phyloP scores from a whole-genome alignment of 92 coral and sea anemone genomes.

The Pocillopora grandis region DNA sequence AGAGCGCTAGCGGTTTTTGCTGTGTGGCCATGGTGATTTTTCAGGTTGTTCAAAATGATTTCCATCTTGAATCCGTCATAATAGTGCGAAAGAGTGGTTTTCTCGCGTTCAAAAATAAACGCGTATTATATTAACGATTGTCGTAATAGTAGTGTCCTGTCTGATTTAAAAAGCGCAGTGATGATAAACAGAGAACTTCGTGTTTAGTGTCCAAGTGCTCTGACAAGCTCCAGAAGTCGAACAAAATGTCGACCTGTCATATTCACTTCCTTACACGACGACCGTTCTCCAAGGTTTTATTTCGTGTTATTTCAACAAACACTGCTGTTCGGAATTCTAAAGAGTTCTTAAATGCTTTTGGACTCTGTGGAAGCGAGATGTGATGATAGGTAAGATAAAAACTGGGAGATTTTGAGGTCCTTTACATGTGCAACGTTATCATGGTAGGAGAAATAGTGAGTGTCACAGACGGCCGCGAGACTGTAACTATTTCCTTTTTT shows the following conservation, averaged over 20 bases:
- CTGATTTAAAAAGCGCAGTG: not conserved
- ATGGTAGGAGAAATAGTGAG: not conserved
- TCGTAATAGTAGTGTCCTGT: not conserved
- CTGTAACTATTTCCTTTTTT: not conserved
- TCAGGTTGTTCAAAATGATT: not conserved
- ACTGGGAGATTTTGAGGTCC: not conserved
- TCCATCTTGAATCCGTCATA: not conserved
- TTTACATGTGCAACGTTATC: not conserved
- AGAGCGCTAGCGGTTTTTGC: too few relatives aligned
- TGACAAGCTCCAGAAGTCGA: conserved; percentile 21
- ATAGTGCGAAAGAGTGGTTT: not conserved
- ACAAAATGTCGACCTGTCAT: conserved; percentile 20
- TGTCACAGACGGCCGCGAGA: not conserved
- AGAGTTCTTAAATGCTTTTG: not conserved
- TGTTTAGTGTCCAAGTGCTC: not conserved
- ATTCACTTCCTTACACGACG: not conserved
- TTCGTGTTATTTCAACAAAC: conserved; percentile 2
- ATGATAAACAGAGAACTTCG: conserved; percentile 29
- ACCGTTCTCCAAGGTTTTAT: not conserved
- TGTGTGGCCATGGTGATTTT: not conserved
- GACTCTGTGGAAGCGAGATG: not conserved
- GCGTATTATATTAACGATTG: conserved; percentile 5
- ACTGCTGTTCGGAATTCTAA: not conserved
- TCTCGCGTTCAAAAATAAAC: conserved; percentile 14
- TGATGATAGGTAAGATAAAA: not conserved